These are phyloP conservation scores for Ostrea denselamellosa DNA, from an alignment of 1,140 invertebrate genomes.

Conservation along the genomic window DNA sequence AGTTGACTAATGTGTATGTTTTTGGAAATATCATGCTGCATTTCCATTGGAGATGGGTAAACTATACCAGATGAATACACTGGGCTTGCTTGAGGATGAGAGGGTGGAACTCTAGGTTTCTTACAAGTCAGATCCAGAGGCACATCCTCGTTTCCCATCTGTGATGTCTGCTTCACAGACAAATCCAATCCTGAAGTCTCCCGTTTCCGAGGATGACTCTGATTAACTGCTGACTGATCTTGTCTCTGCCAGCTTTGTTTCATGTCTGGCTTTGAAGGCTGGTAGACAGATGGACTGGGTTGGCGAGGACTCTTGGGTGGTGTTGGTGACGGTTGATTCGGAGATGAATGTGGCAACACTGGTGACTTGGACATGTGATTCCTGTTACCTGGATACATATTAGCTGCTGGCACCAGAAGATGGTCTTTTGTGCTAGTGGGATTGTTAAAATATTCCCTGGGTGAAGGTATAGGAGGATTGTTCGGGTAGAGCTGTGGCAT, in stretches of 20 bases:
- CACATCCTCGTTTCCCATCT: not conserved
- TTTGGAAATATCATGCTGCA: constrained; percentile 42
- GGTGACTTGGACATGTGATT: not conserved
- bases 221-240: not conserved
- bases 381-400: constrained; percentile 2
- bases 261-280: not conserved
- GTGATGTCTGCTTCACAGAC: constrained; percentile 18
- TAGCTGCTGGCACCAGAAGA: not conserved
- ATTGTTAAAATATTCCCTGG: constrained; percentile 43
- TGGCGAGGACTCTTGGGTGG: not conserved
- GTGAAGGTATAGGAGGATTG: constrained; percentile 54
- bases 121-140: constrained; percentile 30
- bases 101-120: not conserved
- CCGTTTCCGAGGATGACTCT: not conserved
- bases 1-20: constrained; percentile 62
- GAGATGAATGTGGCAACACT: not conserved
- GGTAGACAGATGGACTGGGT: not conserved
- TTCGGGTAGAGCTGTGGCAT: constrained; percentile 53
- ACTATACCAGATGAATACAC: not conserved
- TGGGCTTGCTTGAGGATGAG: not conserved
- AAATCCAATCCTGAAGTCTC: constrained; percentile 14
- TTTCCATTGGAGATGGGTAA: not conserved
- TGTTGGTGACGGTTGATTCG: not conserved
- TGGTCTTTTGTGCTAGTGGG: constrained; percentile 22
- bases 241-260: constrained; percentile 1